Conservation (phyloP, 2,113 vertebrate genomes). For the Lasiurus cinereus region DNA sequence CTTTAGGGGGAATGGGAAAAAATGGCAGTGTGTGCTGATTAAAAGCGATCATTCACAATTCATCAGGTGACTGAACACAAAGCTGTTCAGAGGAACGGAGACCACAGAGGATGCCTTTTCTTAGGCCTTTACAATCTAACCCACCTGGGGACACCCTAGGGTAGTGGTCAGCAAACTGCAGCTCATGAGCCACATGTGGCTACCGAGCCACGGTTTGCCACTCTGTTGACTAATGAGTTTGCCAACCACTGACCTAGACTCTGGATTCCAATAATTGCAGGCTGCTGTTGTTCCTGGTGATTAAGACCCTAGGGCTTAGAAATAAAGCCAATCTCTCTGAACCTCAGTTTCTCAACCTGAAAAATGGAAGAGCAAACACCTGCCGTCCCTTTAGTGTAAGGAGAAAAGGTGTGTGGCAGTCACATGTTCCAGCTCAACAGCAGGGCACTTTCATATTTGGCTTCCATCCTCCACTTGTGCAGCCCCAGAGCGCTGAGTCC, state of each 20-base stretch:
- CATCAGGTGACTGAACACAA: not conserved
- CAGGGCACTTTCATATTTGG: fast-evolving
- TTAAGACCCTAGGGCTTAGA: not conserved
- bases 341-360: not conserved
- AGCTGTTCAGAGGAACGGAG: not conserved
- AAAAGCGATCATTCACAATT: not conserved
- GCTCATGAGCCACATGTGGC: too few relatives aligned
- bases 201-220: too few relatives aligned
- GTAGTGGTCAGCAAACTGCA: too few relatives aligned
- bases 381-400: not conserved
- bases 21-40: not conserved
- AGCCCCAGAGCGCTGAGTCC: not conserved
- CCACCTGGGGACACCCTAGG: not conserved
- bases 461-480: not conserved
- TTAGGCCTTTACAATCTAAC: not conserved
- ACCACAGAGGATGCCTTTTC: not conserved
- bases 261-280: too few relatives aligned
- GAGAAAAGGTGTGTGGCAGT: not conserved
- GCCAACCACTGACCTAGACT: too few relatives aligned
- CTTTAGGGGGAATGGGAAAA: not conserved
- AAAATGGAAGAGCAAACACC: not conserved
- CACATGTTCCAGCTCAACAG: not conserved
- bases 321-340: not conserved
- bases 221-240: too few relatives aligned
- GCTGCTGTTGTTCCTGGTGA: too few relatives aligned